Base-by-base conservation (phyloP, 2,797 vertebrate species). In the Nasua narica region DNA sequence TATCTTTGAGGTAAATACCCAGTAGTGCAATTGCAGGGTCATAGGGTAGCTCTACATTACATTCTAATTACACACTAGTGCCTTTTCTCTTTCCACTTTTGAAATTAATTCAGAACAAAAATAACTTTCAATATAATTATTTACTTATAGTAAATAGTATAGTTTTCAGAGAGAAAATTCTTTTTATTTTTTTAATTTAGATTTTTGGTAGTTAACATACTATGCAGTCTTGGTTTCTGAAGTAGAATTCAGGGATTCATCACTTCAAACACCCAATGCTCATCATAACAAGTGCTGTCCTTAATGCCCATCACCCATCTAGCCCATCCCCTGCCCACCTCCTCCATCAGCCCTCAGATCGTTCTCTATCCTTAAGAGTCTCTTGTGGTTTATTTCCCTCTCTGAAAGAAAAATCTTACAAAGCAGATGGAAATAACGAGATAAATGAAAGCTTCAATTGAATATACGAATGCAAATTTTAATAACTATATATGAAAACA, bases 71-170 rank as follows among this genome's bases (percentile, higher is more conserved):
- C 60, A 65, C 81, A 82, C 58, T 27, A 15, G 52, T 83, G 62
- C 35, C 18, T 72, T 88, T 95, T 86, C 54, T 69, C 72, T 95
- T 83, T 84, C 32, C 1, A 11, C 46, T 90, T 96, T 96, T 93
- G 70, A 96, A 96, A 81, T 94, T 86, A 91, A 79, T 25, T 87
- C 54, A 91, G 10, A 65, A 82, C 40, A 76, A 94, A 96, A 58
- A 21, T 2, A 43, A 56, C 87, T 90, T 81, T 32, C 89, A 93
- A 52, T 90, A 69, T 88, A 95, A 81, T 90, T 84, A n/a, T 89
- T 96, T 82, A 82, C 40, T 92, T 27, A 3, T 60, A 0, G n/a
- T n/a, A n/a, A n/a, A n/a, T n/a, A n/a, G n/a, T n/a, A n/a, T 94
- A 56, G 60, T 87, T 88, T 88, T 87, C 46, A 69, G 76, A 96